phyloP scores from a whole-genome alignment of 2,888 invertebrate species.

The Eueremaeus valkanovi region DNA sequence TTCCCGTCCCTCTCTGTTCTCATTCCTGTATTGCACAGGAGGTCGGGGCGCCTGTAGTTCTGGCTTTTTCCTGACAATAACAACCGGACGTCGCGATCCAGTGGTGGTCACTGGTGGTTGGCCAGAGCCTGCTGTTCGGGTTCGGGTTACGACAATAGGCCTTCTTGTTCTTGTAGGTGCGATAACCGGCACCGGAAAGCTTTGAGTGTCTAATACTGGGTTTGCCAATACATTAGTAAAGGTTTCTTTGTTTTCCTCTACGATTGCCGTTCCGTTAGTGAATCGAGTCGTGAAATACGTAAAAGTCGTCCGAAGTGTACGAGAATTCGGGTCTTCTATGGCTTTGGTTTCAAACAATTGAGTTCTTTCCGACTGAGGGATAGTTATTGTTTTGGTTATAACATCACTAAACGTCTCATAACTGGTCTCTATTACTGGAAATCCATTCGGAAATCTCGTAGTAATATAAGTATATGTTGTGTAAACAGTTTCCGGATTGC shows the following conservation, averaged over 20 bases:
- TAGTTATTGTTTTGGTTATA: slow-evolving; percentile 40
- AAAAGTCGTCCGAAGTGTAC: slow-evolving; percentile 15
- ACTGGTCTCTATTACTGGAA: slow-evolving; percentile 45
- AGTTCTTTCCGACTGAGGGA: not conserved
- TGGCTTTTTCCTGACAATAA: slow-evolving; percentile 27
- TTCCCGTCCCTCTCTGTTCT: not conserved
- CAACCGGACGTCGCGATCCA: slow-evolving; percentile 15
- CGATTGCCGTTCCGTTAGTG: slow-evolving; percentile 7
- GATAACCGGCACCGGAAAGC: not conserved
- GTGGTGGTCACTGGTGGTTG: not conserved
- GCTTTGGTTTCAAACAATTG: not conserved
- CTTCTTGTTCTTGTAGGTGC: not conserved
- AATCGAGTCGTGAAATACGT: slow-evolving; percentile 30
- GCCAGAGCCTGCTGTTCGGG: slow-evolving; percentile 9
- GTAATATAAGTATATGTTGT: slow-evolving; percentile 46
- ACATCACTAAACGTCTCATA: slow-evolving; percentile 46
- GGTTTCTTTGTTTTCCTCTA: not conserved
- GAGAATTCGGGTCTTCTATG: not conserved
- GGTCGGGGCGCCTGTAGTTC: not conserved
- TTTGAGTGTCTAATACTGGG: not conserved
- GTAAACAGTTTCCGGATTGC: slow-evolving; percentile 43
- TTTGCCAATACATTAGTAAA: not conserved
- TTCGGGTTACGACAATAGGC: slow-evolving; percentile 35
- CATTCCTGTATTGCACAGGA: not conserved
- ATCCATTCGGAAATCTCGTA: slow-evolving; percentile 45